Conservation (phyloP, 2,113 vertebrate genomes). For the Oreotrochilus melanogaster region DNA sequence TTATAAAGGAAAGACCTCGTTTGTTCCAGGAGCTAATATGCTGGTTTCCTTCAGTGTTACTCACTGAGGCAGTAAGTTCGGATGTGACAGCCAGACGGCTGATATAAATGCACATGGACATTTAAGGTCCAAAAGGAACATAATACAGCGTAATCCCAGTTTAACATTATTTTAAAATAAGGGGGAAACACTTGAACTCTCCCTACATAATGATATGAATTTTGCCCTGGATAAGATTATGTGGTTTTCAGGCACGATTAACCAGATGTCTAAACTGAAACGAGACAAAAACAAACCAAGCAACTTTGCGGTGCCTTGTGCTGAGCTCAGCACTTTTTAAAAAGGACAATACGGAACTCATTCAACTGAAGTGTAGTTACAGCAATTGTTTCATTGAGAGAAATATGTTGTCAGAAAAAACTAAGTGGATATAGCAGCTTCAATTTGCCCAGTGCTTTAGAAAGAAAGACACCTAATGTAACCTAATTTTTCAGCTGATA, state of each 20-base stretch:
- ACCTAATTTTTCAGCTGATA: neutral
- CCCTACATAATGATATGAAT: conserved; percentile 33
- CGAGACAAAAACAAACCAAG: conserved; percentile 50
- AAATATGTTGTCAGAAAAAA: neutral
- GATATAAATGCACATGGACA: conserved; percentile 57
- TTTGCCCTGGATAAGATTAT: conserved; percentile 67
- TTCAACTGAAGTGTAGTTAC: conserved; percentile 7
- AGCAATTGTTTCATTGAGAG: conserved; percentile 30
- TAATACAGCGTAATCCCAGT: conserved; percentile 46
- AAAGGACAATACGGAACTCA: neutral
- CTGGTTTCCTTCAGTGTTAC: conserved; percentile 34
- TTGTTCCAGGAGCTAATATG: conserved; percentile 54
- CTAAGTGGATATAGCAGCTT: neutral
- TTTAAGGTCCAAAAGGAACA: conserved; percentile 45
- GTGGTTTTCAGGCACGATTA: conserved; percentile 66
- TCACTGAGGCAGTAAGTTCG: conserved; percentile 37
- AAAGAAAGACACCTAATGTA: neutral
- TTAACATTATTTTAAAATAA: conserved; percentile 59
- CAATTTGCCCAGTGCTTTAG: neutral
- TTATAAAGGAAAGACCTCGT: conserved; percentile 39
- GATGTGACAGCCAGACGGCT: conserved; percentile 50
- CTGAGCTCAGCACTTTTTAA: conserved; percentile 22
- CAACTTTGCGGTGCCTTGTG: neutral
- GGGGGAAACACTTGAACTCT: conserved; percentile 57
- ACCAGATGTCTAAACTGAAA: conserved; percentile 65